These are phyloP conservation scores for Siphamia tubifer DNA, from an alignment of 2,113 vertebrate species.

Conservation along the genomic window DNA sequence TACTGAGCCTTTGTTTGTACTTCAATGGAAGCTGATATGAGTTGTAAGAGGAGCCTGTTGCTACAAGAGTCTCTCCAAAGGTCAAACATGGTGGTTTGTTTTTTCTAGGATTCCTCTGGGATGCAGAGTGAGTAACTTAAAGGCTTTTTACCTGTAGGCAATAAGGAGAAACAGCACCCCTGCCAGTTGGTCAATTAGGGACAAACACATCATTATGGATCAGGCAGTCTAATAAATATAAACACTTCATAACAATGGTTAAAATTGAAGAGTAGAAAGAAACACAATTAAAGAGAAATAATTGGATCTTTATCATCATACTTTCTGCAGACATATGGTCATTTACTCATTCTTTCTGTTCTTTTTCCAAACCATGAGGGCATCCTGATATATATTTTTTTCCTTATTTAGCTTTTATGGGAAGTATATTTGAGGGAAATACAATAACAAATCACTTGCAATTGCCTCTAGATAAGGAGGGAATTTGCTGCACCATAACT, in stretches of 20 bases:
- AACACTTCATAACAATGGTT: constrained; percentile 38
- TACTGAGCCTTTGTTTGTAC: constrained; percentile 75
- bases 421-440: background rate
- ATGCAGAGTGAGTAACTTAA: constrained; percentile 54
- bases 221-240: constrained; percentile 47
- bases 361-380: background rate
- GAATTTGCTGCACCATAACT: background rate
- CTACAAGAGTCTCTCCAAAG: constrained; percentile 80
- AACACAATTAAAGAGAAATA: background rate
- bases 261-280: background rate
- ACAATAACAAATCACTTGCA: background rate
- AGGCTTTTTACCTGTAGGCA: constrained; percentile 64
- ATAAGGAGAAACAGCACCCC: constrained; percentile 57
- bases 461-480: background rate
- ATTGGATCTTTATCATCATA: background rate
- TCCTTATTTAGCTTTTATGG: background rate
- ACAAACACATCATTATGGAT: constrained; percentile 59
- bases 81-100: constrained; percentile 80
- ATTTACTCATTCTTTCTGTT: no score
- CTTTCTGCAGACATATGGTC: background rate
- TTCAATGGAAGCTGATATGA: constrained; percentile 76
- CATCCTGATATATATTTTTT: background rate
- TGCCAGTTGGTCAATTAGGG: constrained; percentile 69
- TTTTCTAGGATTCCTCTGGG: constrained; percentile 65
- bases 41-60: constrained; percentile 78